Percentiles rank a stretch among this genome's conserved stretches.
Conservation (phyloP, 23 tunicate genomes). For the Clavelina lepadiformis region DNA sequence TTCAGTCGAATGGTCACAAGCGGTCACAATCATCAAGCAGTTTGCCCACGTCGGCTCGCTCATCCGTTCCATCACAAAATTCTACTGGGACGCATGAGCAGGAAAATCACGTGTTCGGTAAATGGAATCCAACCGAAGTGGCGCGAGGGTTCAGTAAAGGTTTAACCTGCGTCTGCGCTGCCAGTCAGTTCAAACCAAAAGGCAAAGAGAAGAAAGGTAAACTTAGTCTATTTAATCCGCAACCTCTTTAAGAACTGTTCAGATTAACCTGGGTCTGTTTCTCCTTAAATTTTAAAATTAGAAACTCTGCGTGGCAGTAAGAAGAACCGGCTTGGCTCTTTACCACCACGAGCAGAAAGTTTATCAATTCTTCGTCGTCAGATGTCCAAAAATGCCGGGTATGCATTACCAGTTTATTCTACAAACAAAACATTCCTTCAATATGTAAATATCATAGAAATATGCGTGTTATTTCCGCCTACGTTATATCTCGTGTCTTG, state of each 20-base stretch:
- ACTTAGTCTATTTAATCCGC: background rate
- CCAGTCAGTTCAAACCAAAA: slow-evolving; percentile 16
- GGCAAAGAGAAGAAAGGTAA: slow-evolving; percentile 1
- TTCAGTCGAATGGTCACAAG: background rate
- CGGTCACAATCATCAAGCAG: background rate
- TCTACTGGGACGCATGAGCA: background rate
- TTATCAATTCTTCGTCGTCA: slow-evolving; percentile 13
- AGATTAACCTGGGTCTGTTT: no score
- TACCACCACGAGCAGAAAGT: slow-evolving; percentile 16
- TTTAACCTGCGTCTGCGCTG: slow-evolving; percentile 21
- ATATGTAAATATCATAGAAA: no score
- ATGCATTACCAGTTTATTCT: no score
- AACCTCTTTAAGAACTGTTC: no score
- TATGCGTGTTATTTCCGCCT: no score
- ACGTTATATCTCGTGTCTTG: no score
- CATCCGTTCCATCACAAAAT: background rate
- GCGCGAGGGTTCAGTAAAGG: slow-evolving; percentile 45
- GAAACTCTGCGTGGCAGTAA: background rate
- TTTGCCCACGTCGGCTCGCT: background rate
- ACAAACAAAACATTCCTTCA: no score
- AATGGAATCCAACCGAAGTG: slow-evolving; percentile 39
- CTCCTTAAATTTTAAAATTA: background rate
- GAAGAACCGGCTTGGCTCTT: background rate
- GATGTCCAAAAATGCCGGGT: slow-evolving; percentile 49
- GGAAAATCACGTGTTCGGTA: background rate